phyloP scores from a whole-genome alignment of 2,888 invertebrate genomes.

The Ecliptopera silaceata region DNA sequence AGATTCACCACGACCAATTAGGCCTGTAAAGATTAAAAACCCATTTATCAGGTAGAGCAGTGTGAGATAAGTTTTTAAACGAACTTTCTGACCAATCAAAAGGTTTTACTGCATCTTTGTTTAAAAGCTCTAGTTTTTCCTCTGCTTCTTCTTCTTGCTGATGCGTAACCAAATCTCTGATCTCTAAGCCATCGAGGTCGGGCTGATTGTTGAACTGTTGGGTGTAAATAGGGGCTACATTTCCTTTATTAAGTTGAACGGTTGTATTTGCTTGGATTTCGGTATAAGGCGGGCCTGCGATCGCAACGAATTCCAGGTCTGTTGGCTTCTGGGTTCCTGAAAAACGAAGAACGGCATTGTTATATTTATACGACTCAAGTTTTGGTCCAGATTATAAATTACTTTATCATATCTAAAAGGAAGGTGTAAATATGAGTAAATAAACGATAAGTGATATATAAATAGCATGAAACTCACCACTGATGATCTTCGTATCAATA shows the following conservation, averaged over 20 bases:
- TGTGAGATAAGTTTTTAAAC: conserved; percentile 84
- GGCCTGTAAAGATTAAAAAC: conserved; percentile 85
- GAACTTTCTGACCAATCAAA: conserved; percentile 90
- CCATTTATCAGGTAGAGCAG: conserved; percentile 90
- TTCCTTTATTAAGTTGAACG: conserved; percentile 65
- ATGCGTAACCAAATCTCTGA: conserved; percentile 66
- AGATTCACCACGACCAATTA: conserved; percentile 84
- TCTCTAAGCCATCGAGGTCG: conserved; percentile 63
- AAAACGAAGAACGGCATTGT: neutral
- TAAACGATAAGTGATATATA: neutral
- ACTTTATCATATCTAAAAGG: neutral
- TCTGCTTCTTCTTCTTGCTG: conserved; percentile 66
- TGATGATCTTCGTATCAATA: conserved; percentile 82
- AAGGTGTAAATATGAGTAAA: neutral
- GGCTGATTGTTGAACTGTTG: conserved; percentile 70
- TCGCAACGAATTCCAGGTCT: conserved; percentile 57
- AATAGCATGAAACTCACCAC: conserved; percentile 54
- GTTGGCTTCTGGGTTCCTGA: conserved; percentile 44
- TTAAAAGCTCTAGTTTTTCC: conserved; percentile 59
- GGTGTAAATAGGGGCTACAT: conserved; percentile 69
- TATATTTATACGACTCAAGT: too few species aligned
- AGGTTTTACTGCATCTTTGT: conserved; percentile 72
- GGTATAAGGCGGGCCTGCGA: conserved; percentile 70
- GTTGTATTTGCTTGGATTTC: conserved; percentile 50
- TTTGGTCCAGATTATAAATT: neutral